Conservation (phyloP, 2,113 vertebrate genomes). For the Potamarius usumacintae region DNA sequence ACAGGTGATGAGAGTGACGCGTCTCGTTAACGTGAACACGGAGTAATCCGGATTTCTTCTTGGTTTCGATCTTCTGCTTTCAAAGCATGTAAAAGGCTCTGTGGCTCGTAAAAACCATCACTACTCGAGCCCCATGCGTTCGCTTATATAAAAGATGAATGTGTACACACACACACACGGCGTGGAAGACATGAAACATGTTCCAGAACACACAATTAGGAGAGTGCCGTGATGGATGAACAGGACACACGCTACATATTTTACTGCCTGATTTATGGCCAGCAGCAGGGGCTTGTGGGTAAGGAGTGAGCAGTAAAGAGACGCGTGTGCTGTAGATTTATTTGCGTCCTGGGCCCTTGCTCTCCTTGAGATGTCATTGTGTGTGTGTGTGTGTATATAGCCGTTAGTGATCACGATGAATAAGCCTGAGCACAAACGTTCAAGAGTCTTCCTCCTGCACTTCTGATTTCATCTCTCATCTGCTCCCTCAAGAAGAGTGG, state of each 20-base stretch:
- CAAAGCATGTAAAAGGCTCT: no score
- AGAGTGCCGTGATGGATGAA: slow-evolving; percentile 59
- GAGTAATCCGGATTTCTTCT: no score
- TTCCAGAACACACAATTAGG: slow-evolving; percentile 74
- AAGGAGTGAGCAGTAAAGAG: slow-evolving; percentile 65
- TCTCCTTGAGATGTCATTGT: slow-evolving; percentile 76
- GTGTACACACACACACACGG: neutral
- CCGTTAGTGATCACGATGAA: slow-evolving; percentile 70
- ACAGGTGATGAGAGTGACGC: no score
- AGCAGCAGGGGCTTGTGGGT: slow-evolving; percentile 59
- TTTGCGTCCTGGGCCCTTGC: slow-evolving; percentile 49
- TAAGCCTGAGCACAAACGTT: slow-evolving; percentile 60
- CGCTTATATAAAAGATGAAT: neutral
- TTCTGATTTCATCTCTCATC: neutral
- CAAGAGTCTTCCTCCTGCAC: slow-evolving; percentile 45
- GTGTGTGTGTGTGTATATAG: slow-evolving; percentile 21
- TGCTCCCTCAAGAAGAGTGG: neutral
- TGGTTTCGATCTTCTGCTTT: no score
- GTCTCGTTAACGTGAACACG: no score
- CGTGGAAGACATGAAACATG: slow-evolving; percentile 63
- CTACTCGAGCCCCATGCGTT: neutral
- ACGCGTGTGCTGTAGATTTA: slow-evolving; percentile 70
- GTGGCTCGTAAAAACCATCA: neutral
- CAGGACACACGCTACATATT: slow-evolving; percentile 63
- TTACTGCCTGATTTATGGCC: slow-evolving; percentile 69